Conservation (phyloP, 2,113 vertebrate genomes). For the Brienomyrus brachyistius region DNA sequence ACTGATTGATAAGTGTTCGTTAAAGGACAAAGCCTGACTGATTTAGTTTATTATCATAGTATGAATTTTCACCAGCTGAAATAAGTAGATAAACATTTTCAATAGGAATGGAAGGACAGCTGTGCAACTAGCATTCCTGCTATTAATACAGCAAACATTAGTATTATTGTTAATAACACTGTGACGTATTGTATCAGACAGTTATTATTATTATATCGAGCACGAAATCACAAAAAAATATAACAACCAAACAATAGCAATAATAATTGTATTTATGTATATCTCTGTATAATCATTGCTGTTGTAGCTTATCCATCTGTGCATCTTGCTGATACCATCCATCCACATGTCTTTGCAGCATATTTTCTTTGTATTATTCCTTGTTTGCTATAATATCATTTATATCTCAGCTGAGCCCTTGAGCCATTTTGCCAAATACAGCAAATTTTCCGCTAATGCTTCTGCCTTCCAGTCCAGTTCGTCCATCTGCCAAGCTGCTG, state of each 20-base stretch:
- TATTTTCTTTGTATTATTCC: not conserved
- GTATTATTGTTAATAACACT: not conserved
- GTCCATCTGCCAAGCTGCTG: not conserved
- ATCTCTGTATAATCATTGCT: not conserved
- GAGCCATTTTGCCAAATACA: not conserved
- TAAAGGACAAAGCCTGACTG: not conserved
- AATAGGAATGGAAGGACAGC: not conserved
- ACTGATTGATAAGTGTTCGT: not conserved
- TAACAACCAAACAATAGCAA: not conserved
- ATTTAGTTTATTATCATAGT: not conserved
- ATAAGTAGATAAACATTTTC: not conserved
- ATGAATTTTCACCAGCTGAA: not conserved
- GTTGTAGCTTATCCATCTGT: not conserved
- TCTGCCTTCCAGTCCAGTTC: conserved; percentile 2
- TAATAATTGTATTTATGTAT: not conserved
- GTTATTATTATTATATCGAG: not conserved
- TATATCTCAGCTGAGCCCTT: not conserved
- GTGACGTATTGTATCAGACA: not conserved
- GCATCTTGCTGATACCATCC: not conserved
- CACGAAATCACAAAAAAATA: not conserved
- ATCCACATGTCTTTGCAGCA: not conserved
- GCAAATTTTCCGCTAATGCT: not conserved
- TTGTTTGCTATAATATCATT: not conserved
- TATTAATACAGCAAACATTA: not conserved
- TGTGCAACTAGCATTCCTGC: not conserved